phyloP scores from a whole-genome alignment of 2,113 vertebrate genomes.

The Athene noctua region DNA sequence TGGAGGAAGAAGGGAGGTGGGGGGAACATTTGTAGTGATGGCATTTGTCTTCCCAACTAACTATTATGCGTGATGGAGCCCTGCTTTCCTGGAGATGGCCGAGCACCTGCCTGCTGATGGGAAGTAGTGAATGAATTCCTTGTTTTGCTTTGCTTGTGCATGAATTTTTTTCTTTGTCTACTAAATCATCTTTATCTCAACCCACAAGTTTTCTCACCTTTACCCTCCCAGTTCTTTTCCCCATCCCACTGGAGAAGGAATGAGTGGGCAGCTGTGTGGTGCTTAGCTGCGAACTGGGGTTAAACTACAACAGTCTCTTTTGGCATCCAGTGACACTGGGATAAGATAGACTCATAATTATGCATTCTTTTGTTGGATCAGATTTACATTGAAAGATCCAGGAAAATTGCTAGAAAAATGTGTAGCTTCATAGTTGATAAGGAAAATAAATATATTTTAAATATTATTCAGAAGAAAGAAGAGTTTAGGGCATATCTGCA shows the following conservation, averaged over 20 bases:
- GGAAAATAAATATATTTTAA: background rate
- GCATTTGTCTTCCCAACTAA: no score
- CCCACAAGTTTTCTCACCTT: background rate
- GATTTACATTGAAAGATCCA: background rate
- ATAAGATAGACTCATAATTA: background rate
- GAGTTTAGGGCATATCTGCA: background rate
- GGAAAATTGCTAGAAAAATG: background rate
- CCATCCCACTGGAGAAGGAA: background rate
- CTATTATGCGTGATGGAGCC: no score
- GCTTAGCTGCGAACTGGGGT: background rate
- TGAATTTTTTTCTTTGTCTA: background rate
- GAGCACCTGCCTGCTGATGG: no score
- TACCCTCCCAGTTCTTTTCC: background rate
- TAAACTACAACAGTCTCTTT: background rate
- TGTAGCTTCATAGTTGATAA: background rate
- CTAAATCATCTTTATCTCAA: background rate
- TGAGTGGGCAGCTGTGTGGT: background rate
- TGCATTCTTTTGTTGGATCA: background rate
- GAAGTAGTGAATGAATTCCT: no score
- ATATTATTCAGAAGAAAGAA: background rate
- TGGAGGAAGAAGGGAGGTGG: no score
- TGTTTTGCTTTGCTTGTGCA: no score
- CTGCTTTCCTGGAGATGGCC: no score
- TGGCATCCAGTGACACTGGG: background rate
- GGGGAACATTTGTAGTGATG: no score